phyloP scores from a whole-genome alignment of 1,140 invertebrate genomes.

The Neelides sp. region DNA sequence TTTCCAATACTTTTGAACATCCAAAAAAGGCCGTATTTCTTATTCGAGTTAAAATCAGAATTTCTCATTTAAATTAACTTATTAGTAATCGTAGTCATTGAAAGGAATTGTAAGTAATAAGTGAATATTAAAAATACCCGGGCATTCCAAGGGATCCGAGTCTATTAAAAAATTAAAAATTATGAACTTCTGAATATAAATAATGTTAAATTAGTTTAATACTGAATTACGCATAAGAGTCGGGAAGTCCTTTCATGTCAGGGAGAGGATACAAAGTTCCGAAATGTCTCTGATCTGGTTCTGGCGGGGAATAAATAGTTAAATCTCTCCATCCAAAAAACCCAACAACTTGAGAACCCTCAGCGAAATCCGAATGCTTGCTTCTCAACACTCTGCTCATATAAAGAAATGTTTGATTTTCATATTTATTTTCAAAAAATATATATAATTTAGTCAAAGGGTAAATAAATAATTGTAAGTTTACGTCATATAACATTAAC shows the following conservation, averaged over 20 bases:
- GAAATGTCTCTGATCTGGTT: no score
- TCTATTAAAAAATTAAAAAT: no score
- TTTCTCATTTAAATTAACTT: background rate
- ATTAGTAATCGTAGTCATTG: background rate
- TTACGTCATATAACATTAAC: no score
- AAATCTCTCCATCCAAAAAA: constrained; percentile 49
- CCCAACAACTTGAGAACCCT: constrained; percentile 44
- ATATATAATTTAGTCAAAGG: no score
- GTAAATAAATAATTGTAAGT: no score
- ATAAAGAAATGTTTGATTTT: background rate
- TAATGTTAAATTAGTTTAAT: no score
- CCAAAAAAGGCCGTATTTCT: constrained; percentile 64
- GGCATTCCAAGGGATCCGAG: constrained; percentile 52
- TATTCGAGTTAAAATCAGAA: constrained; percentile 24
- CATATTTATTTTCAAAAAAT: background rate
- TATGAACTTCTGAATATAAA: no score
- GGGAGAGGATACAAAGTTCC: no score
- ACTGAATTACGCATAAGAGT: constrained; percentile 43
- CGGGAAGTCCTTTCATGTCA: constrained; percentile 41
- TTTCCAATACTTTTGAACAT: constrained; percentile 51
- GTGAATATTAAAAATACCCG: constrained; percentile 34
- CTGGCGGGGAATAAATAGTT: constrained; percentile 36
- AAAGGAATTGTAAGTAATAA: background rate
- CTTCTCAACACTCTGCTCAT: constrained; percentile 40
- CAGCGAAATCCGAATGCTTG: constrained; percentile 46